Percentiles rank a stretch among this genome's conserved stretches.
phyloP scores from a whole-genome alignment of 2,888 invertebrate species.

The Plagiodera versicolora region DNA sequence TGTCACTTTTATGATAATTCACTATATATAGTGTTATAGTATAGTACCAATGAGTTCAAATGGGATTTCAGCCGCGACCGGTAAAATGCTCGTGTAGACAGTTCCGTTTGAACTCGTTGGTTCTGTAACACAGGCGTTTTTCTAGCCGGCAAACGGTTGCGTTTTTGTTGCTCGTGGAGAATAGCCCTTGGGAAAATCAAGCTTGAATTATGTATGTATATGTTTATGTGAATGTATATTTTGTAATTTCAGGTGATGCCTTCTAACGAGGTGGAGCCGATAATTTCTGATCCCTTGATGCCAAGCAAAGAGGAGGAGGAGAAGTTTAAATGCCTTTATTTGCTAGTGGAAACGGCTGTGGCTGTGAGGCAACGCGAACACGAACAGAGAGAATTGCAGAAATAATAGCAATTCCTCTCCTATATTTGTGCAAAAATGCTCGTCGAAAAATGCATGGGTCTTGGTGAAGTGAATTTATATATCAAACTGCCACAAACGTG shows the following conservation, averaged over 20 bases:
- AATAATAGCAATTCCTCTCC: conserved; percentile 31
- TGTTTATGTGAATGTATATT: no score
- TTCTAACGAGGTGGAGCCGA: conserved; percentile 49
- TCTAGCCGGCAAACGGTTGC: no score
- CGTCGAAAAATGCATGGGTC: not conserved
- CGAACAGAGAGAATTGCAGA: conserved; percentile 42
- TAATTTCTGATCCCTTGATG: conserved; percentile 23
- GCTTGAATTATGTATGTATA: no score
- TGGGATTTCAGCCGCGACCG: no score
- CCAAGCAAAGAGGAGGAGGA: conserved; percentile 38
- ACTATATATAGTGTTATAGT: no score
- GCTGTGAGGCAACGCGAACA: conserved; percentile 47
- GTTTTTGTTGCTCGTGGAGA: no score
- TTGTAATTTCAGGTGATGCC: conserved; percentile 54
- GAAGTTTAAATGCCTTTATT: conserved; percentile 46
- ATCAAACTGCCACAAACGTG: not conserved
- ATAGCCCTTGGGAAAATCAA: no score
- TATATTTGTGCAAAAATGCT: not conserved
- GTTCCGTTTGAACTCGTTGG: no score
- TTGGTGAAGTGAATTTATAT: not conserved
- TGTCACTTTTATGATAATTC: no score
- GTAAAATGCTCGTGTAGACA: no score
- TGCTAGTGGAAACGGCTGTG: conserved; percentile 47
- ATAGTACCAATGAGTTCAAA: no score
- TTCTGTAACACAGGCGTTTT: no score